Conservation (phyloP, 2,113 vertebrate genomes). For the Macroglossus sobrinus region DNA sequence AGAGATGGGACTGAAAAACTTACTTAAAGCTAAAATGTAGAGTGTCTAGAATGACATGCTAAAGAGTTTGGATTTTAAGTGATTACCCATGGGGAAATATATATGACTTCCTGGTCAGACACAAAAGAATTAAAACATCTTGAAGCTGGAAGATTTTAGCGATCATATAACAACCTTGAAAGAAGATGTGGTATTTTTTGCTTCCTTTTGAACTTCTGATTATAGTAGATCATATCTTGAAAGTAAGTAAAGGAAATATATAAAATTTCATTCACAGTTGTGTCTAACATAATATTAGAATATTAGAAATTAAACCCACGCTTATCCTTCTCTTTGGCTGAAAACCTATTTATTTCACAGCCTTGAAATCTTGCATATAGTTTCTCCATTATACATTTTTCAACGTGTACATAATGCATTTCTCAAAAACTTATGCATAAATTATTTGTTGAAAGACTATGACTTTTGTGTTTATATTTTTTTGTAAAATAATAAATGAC, state of each 20-base stretch:
- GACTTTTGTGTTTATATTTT: background rate
- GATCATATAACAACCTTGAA: conserved; percentile 10
- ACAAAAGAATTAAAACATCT: background rate
- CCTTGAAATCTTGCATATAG: background rate
- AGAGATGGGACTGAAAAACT: background rate
- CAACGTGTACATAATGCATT: background rate
- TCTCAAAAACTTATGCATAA: background rate
- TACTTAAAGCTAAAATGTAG: background rate
- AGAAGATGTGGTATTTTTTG: conserved; percentile 2
- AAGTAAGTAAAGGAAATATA: conserved; percentile 10
- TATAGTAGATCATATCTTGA: conserved; percentile 8
- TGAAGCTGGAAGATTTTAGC: background rate
- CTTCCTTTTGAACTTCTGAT: background rate
- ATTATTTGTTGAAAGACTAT: background rate
- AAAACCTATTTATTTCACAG: background rate
- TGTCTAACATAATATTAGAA: background rate
- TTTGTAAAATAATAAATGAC: background rate
- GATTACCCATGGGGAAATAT: background rate
- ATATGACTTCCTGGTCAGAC: background rate
- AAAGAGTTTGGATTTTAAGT: conserved; percentile 4
- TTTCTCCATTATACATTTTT: background rate
- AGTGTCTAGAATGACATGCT: background rate
- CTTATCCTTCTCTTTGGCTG: background rate
- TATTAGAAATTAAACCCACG: background rate
- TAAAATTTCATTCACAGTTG: background rate